Evolutionary conservation across 2,113 vertebrate genomes (phyloP).

Genomic region (Nibea albiflora): DNA sequence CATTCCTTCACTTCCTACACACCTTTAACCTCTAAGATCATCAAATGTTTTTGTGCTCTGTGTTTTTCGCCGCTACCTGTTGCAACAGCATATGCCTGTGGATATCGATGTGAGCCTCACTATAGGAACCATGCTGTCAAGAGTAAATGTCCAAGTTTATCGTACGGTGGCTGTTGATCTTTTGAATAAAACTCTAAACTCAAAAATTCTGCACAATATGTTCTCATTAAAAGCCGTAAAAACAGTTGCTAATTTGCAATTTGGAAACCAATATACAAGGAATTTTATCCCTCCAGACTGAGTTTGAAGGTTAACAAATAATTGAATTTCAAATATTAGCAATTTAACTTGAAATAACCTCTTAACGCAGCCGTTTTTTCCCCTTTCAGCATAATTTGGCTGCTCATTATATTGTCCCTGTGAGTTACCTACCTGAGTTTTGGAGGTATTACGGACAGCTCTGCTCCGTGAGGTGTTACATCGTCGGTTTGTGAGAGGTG

Average conservation of each 20-base stretch:
- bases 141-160: not conserved
- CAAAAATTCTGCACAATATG: not conserved
- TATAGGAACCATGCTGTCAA: not conserved
- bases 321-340: not conserved
- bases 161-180: not conserved
- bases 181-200: not conserved
- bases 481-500: constrained; percentile 7
- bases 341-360: not conserved
- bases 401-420: constrained; percentile 13
- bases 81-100: not conserved
- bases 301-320: constrained; percentile 6
- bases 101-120: not conserved
- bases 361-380: not conserved
- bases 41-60: not conserved
- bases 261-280: not conserved
- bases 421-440: not conserved
- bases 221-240: constrained; percentile 3
- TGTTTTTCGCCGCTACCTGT: constrained; percentile 13
- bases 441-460: not conserved
- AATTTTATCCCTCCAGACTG: not conserved
- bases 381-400: constrained; percentile 11
- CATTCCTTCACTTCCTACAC: not conserved
- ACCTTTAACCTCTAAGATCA: not conserved
- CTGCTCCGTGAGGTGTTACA: not conserved
- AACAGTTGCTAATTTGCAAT: constrained; percentile 2